Percentiles rank a stretch among this genome's conserved stretches.
Evolutionary conservation across 2,888 invertebrate genomes (phyloP).

Genomic region (Phasia obesa): DNA sequence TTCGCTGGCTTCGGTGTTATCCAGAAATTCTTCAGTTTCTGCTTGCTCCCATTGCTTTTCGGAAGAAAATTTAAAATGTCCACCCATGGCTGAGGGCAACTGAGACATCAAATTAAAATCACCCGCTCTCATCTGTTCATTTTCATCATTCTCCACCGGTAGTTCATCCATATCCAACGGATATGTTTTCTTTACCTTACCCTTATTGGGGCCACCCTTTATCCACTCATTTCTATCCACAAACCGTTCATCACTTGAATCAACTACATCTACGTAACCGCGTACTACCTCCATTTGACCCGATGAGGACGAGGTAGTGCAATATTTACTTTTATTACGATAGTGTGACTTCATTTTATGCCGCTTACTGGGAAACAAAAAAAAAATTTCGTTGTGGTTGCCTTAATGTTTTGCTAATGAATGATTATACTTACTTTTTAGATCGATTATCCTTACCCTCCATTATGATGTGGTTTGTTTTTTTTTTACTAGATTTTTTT

Average conservation of each 20-base stretch:
- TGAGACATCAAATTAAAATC: slow-evolving; percentile 82
- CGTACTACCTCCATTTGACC: slow-evolving; percentile 75
- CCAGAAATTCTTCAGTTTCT: slow-evolving; percentile 77
- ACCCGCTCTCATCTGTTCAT: slow-evolving; percentile 79
- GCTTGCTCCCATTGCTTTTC: slow-evolving; percentile 82
- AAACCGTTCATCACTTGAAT: slow-evolving; percentile 80
- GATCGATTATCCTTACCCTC: slow-evolving; percentile 80
- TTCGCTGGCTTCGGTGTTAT: slow-evolving; percentile 78
- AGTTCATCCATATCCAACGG: slow-evolving; percentile 71
- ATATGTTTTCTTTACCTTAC: slow-evolving; percentile 58
- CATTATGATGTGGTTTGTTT: slow-evolving; percentile 71
- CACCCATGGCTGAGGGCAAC: slow-evolving; percentile 79
- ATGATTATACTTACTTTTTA: slow-evolving; percentile 76
- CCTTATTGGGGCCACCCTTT: slow-evolving; percentile 66
- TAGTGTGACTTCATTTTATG: slow-evolving; percentile 78
- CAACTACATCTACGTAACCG: slow-evolving; percentile 80
- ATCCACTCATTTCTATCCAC: slow-evolving; percentile 72
- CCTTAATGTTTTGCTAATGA: background rate
- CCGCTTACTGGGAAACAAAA: slow-evolving; percentile 80
- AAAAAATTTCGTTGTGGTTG: too few species aligned
- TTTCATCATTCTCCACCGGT: slow-evolving; percentile 73
- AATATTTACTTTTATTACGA: slow-evolving; percentile 71
- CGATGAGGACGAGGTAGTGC: slow-evolving; percentile 77
- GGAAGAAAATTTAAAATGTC: slow-evolving; percentile 82
- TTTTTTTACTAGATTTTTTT: background rate